Evolutionary conservation across 2,888 invertebrate species (phyloP), one percentile per base, ranked within the genome.

Genomic region (Andrena trimmerana): DNA sequence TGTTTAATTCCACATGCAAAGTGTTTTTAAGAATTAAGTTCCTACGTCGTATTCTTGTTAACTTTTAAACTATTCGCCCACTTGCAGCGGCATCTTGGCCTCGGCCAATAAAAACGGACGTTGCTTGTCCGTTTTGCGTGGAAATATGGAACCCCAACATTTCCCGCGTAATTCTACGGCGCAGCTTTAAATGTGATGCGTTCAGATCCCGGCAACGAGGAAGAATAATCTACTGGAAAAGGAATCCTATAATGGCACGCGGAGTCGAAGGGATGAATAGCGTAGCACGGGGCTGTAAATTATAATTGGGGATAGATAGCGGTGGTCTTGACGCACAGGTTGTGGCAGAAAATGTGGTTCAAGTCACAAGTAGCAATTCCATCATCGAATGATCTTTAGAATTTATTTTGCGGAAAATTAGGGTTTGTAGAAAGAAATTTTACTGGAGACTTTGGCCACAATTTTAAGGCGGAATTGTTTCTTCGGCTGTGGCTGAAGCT

Each of bases 111-210:
- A 33, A 66, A 70, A 31, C 13, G 27, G 0, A 27, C 20, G 27
- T 60, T 24, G n/a, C n/a, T 33, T 20, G 27, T 65, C 27, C 70
- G 81, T 74, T 81, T 73, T 85, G 63, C 70, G 78, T 85, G 78
- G 69, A 81, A 85, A 85, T 81, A 36, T 20, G 57, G 29, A n/a
- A 6, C 20, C 24, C 24, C 63, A 52, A 74, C 76, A 10, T 73
- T 76, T 63, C 71, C 60, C 63, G 29, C 31, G 42, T 57, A 68
- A 79, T 68, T 67, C 42, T 24, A n/a, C 52, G 27, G 63, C 7
- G 29, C 13, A 68, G 52, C 63, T 67, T 67, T 60, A 42, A 36
- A 67, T 57, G 24, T 67, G 67, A 71, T 74, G 65, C 65, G 62
- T 50, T 72, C 24, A 20, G 33, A 50, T 65, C 29, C 27, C 20